phyloP scores from a whole-genome alignment of 1,140 invertebrate species.

The Drosophila virilis region DNA sequence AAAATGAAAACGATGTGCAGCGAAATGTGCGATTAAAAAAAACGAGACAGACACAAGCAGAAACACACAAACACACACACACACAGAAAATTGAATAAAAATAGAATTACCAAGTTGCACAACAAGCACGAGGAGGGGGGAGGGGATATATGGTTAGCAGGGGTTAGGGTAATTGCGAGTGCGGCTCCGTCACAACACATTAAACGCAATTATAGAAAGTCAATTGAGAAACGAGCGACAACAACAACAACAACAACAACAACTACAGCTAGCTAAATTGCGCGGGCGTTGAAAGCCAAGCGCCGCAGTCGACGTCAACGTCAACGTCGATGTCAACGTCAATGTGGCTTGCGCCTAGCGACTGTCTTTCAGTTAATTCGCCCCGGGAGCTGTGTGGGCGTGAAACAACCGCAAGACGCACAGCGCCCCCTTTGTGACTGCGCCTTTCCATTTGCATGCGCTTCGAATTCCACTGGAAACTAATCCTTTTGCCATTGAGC shows the following conservation, averaged over 20 bases:
- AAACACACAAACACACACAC: conserved; percentile 13
- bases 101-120: conserved; percentile 74
- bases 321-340: conserved; percentile 27
- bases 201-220: conserved; percentile 82
- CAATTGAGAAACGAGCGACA: conserved; percentile 64
- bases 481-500: conserved; percentile 41
- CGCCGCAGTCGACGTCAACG: conserved; percentile 6
- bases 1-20: conserved; percentile 50
- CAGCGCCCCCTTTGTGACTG: not conserved
- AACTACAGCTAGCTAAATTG: conserved; percentile 37
- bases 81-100: conserved; percentile 54
- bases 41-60: conserved; percentile 10
- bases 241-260: conserved; percentile 16
- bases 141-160: not conserved
- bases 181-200: conserved; percentile 72
- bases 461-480: conserved; percentile 36
- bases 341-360: not conserved
- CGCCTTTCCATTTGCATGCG: conserved; percentile 42
- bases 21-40: conserved; percentile 60
- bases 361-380: conserved; percentile 12
- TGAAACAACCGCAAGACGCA: conserved; percentile 32
- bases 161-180: conserved; percentile 35
- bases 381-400: conserved; percentile 22
- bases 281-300: conserved; percentile 61
- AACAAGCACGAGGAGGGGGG: conserved; percentile 22